Conservation (phyloP, 2,888 invertebrate genomes). For the Meliscaeva auricollis region DNA sequence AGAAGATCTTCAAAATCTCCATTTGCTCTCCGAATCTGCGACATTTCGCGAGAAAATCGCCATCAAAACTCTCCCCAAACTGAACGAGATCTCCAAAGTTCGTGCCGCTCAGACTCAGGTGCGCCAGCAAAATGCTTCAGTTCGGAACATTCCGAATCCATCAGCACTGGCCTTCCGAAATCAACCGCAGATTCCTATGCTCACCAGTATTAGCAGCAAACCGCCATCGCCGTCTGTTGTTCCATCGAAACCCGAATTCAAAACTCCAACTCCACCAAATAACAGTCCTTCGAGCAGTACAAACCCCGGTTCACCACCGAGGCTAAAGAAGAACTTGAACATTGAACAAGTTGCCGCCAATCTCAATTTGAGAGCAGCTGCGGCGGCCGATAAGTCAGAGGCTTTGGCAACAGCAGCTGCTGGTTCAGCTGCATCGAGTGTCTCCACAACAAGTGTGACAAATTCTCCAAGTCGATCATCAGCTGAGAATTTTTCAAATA, state of each 20-base stretch:
- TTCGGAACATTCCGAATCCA: constrained; percentile 88
- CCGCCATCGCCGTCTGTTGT: constrained; percentile 73
- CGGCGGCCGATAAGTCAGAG: constrained; percentile 79
- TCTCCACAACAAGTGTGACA: constrained; percentile 61
- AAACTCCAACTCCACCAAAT: constrained; percentile 48
- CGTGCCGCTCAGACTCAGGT: constrained; percentile 77
- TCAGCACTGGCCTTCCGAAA: constrained; percentile 86
- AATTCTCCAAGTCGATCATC: constrained; percentile 30
- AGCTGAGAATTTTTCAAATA: constrained; percentile 16
- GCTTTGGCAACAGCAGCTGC: constrained; percentile 78
- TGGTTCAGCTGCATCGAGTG: constrained; percentile 55
- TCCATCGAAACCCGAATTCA: constrained; percentile 56
- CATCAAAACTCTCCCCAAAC: constrained; percentile 79
- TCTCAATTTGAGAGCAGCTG: constrained; percentile 82
- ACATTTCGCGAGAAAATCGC: constrained; percentile 83
- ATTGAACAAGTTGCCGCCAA: constrained; percentile 83
- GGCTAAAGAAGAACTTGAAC: constrained; percentile 81
- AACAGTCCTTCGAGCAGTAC: constrained; percentile 64
- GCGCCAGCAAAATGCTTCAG: constrained; percentile 86
- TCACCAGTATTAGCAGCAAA: constrained; percentile 76
- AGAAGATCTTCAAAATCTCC: constrained; percentile 85
- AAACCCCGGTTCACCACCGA: constrained; percentile 70
- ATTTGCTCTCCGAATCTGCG: constrained; percentile 85
- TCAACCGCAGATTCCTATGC: constrained; percentile 78
- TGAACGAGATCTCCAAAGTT: constrained; percentile 73